Conservation (phyloP, 2,113 vertebrate species). For the Rissa tridactyla region DNA sequence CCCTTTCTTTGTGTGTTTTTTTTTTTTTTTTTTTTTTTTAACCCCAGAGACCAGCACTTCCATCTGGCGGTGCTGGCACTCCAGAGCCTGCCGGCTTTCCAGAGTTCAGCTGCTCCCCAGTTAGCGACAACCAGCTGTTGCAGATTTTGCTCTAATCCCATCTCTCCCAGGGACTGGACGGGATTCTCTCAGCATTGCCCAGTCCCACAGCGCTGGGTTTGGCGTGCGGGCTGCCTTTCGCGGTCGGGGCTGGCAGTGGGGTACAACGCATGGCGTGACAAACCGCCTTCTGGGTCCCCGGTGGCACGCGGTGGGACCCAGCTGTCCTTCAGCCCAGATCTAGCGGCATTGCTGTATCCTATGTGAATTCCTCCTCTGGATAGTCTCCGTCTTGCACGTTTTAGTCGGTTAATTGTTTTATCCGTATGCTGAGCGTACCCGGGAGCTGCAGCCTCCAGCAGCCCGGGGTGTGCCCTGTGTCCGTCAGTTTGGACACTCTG, state of each 20-base stretch:
- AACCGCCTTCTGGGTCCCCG: background rate
- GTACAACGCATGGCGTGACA: background rate
- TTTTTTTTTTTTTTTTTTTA: background rate
- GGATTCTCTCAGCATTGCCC: background rate
- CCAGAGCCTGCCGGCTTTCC: background rate
- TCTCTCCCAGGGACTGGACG: background rate
- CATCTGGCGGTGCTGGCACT: background rate
- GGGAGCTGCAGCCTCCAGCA: background rate
- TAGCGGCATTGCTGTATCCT: background rate
- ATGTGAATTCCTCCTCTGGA: background rate
- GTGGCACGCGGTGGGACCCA: background rate
- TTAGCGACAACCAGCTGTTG: background rate
- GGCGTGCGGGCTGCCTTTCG: background rate
- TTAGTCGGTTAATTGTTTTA: background rate
- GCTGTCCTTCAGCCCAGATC: background rate
- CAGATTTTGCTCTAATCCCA: background rate
- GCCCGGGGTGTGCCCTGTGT: background rate
- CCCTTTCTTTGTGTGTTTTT: background rate
- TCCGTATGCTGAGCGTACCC: rapidly evolving
- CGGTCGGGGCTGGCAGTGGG: background rate
- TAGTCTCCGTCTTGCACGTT: rapidly evolving
- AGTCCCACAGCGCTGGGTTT: rapidly evolving
- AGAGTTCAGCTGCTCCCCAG: background rate
- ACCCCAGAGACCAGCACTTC: background rate
- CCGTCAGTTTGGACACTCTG: rapidly evolving